Evolutionary conservation across 2,888 invertebrate species (phyloP), one percentile per base, ranked within the genome.

Genomic region (Tipula vernalis): DNA sequence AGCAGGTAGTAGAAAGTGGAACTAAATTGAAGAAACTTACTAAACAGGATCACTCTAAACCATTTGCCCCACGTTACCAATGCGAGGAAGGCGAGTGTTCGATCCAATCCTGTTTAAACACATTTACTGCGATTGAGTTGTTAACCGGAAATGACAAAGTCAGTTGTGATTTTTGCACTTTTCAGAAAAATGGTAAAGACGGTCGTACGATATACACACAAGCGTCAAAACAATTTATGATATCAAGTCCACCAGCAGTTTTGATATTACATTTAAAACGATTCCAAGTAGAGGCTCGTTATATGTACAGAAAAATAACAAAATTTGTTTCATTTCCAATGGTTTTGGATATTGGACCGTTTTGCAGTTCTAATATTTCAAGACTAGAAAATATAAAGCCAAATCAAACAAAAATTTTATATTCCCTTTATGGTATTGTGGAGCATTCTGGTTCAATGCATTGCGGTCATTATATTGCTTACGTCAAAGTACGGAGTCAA

Each of bases 201-300:
- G 95, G 94, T 18, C 96, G 96, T 90, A 95, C 95, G 5, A 94
- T 97, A 0, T 95, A 95, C 90, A 96, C 96, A 0, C 95, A 96
- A 89, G 96, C 96, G 83, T 96, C 96, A 0, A 96, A 97, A 90
- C 96, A 97, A 89, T 94, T 97, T 91, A 93, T 98, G 57, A 95
- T 99, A 42, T 96, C 96, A 88, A 95, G 95, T 90, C 98, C 98
- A 36, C 99, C 99, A 0, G 96, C 98, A 4, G 96, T 99, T 86
- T 93, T 99, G 0, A 99, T 99, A 87, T 92, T 99, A 36, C 99
- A 99, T 90, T 92, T 99, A 88, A 99, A 99, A 92, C 93, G 99
- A 88, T 99, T 99, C 92, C 98, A 98, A 92, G 95, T 98, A 90
- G 94, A 94, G 0, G 93, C 95, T 86, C 92, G 94, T 5, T 94